Evolutionary conservation across 2,797 vertebrate species (phyloP).

Genomic region (Fistularia commersonii): DNA sequence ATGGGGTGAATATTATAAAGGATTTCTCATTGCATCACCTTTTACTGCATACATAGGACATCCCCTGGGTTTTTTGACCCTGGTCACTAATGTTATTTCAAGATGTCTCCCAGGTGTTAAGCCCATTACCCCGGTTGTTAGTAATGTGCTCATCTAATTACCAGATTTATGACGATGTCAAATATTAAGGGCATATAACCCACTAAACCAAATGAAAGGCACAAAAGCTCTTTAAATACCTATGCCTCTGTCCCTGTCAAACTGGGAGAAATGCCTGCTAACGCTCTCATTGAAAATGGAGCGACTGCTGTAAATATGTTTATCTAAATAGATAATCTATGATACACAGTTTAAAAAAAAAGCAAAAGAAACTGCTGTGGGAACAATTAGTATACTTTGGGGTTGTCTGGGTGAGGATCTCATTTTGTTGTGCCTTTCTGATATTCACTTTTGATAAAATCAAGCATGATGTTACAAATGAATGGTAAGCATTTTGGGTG

Average conservation of each 20-base stretch:
- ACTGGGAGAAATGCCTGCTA: slow-evolving; percentile 48
- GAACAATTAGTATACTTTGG: slow-evolving; percentile 49
- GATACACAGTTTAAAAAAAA: slow-evolving; percentile 10
- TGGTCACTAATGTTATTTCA: slow-evolving; percentile 31
- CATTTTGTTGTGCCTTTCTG: slow-evolving; percentile 74
- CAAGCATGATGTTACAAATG: slow-evolving; percentile 54
- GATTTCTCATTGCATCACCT: slow-evolving; percentile 44
- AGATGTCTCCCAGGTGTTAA: slow-evolving; percentile 54
- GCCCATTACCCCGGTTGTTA: slow-evolving; percentile 49
- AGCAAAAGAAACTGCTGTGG: slow-evolving; percentile 13
- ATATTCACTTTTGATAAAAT: slow-evolving; percentile 59
- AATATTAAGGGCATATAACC: slow-evolving; percentile 70
- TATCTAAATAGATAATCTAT: slow-evolving; percentile 30
- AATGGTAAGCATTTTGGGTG: slow-evolving; percentile 40
- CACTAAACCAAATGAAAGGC: slow-evolving; percentile 75
- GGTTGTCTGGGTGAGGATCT: slow-evolving; percentile 40
- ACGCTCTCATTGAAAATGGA: slow-evolving; percentile 54
- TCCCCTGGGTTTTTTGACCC: slow-evolving; percentile 16
- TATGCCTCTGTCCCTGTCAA: slow-evolving; percentile 57
- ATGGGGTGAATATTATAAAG: slow-evolving; percentile 45
- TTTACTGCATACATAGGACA: slow-evolving; percentile 26
- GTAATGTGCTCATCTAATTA: slow-evolving; percentile 57
- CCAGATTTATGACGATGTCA: slow-evolving; percentile 80
- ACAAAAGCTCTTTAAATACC: slow-evolving; percentile 69
- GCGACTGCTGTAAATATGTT: slow-evolving; percentile 38